phyloP scores from a whole-genome alignment of 2,797 vertebrate species.

The Momotus momota region DNA sequence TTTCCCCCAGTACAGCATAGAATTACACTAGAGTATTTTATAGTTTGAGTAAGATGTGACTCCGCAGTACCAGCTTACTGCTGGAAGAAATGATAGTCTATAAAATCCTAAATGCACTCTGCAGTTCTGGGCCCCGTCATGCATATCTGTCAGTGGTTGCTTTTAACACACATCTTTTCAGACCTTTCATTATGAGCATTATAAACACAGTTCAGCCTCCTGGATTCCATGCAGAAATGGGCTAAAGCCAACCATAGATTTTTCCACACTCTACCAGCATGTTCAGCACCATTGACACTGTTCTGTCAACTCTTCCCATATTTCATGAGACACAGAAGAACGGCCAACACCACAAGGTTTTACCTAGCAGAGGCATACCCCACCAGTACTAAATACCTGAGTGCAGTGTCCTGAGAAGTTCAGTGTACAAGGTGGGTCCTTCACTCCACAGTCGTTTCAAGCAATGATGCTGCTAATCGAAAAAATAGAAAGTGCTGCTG shows the following conservation, averaged over 20 bases:
- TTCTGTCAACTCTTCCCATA: background rate
- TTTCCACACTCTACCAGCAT: background rate
- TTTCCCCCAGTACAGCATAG: background rate
- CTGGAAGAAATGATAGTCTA: background rate
- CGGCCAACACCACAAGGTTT: conserved; percentile 8
- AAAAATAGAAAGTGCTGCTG: background rate
- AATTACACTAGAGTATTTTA: background rate
- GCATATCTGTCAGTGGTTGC: fast-evolving
- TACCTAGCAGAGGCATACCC: conserved; percentile 79
- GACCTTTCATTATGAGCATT: background rate
- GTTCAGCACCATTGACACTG: fast-evolving
- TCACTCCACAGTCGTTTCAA: conserved; percentile 48
- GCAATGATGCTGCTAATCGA: conserved; percentile 62
- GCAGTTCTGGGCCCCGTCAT: background rate
- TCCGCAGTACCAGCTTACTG: background rate
- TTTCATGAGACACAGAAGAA: background rate
- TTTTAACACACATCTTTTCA: background rate
- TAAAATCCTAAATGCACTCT: background rate
- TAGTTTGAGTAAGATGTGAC: background rate
- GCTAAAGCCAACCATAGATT: background rate
- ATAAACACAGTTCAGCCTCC: background rate
- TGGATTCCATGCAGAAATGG: background rate
- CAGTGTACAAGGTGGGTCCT: conserved; percentile 70
- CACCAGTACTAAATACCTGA: conserved; percentile 30
- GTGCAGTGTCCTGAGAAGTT: background rate